Conservation (phyloP, 2,888 invertebrate species). For the Pedicia rivosa region DNA sequence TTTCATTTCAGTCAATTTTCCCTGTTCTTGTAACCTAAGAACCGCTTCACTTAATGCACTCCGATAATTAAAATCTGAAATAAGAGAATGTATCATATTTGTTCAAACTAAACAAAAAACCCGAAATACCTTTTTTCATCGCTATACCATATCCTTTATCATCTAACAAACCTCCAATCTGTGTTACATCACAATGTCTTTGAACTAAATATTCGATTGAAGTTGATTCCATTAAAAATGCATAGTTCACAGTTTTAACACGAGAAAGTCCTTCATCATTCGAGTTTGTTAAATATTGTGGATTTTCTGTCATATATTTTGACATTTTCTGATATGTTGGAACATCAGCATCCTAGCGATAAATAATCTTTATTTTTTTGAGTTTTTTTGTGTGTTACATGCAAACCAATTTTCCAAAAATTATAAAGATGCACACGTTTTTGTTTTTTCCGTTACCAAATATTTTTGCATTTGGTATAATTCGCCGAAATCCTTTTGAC, state of each 20-base stretch:
- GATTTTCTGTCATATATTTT: conserved; percentile 55
- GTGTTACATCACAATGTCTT: conserved; percentile 44
- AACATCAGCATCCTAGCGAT: too few species aligned
- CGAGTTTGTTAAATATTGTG: conserved; percentile 33
- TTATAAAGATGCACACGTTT: too few species aligned
- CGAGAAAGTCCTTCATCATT: conserved; percentile 41
- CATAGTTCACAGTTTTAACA: conserved; percentile 40
- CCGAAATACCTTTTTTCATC: conserved; percentile 48
- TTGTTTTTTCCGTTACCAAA: too few species aligned
- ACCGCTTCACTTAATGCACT: conserved; percentile 66
- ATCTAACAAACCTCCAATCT: conserved; percentile 45
- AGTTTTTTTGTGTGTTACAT: too few species aligned
- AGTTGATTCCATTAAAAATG: conserved; percentile 66
- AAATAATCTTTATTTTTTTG: too few species aligned
- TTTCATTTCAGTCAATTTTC: conserved; percentile 59
- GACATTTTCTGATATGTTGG: conserved; percentile 71
- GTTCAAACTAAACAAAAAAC: too few species aligned
- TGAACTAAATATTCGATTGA: conserved; percentile 58
- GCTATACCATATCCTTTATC: conserved; percentile 62
- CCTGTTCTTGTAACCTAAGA: conserved; percentile 70
- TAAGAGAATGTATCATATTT: too few species aligned
- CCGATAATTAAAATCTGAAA: conserved; percentile 49
- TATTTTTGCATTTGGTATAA: too few species aligned
- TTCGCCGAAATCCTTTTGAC: too few species aligned
- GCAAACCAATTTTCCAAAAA: too few species aligned